phyloP scores from a whole-genome alignment of 2,797 vertebrate genomes.

The Setipinna tenuifilis region DNA sequence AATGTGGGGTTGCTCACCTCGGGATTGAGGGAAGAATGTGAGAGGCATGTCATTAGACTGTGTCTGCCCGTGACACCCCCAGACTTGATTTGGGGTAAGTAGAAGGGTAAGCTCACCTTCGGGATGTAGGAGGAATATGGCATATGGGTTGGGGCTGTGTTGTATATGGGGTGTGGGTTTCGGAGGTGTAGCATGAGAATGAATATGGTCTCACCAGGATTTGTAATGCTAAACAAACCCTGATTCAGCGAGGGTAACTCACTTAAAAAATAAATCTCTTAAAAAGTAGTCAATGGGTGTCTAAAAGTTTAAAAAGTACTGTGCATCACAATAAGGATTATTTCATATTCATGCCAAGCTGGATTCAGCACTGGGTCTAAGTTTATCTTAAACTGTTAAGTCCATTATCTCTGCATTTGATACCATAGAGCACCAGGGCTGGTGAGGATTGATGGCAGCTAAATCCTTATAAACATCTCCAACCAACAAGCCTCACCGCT shows the following conservation, averaged over 20 bases:
- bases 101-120: conserved; percentile 64
- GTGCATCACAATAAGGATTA: no score
- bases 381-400: no score
- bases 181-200: conserved; percentile 68
- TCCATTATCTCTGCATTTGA: not conserved
- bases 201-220: conserved; percentile 52
- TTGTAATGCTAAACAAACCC: conserved; percentile 73
- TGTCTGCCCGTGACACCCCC: conserved; percentile 70
- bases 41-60: conserved; percentile 64
- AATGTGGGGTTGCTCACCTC: conserved; percentile 56
- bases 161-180: conserved; percentile 54
- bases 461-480: conserved; percentile 1
- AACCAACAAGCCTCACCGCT: not conserved
- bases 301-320: no score
- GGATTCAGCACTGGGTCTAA: no score
- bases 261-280: conserved; percentile 57
- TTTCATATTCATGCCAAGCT: no score
- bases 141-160: conserved; percentile 57
- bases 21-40: conserved; percentile 69
- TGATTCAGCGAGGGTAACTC: conserved; percentile 51
- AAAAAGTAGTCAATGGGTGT: not conserved
- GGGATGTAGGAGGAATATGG: conserved; percentile 46
- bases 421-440: not conserved
- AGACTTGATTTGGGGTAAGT: conserved; percentile 59
- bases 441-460: not conserved